Evolutionary conservation across 2,113 vertebrate genomes (phyloP), one percentile per base, ranked within the genome.

Genomic region (Syngnathus floridae): DNA sequence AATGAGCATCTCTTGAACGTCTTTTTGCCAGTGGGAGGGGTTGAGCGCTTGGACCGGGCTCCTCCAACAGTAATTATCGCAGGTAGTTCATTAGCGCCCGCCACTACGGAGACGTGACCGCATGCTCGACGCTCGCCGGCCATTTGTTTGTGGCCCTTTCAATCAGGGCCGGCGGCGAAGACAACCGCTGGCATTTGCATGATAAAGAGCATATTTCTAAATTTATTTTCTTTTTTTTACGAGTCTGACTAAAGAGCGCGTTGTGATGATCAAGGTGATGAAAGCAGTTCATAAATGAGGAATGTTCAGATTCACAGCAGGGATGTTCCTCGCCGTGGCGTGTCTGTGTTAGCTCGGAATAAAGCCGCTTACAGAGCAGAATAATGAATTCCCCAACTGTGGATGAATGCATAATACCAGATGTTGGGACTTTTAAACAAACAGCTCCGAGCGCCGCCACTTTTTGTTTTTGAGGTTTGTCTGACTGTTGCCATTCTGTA

Each of bases 21-120:
- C 72, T 19, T 49, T 65, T 75, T 85, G 79, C 86, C 82, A 57
- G 74, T 71, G 70, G 86, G 70, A 69, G 52, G 55, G 64, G 65
- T 75, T 72, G 70, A 86, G 80, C 83, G 80, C 65, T 21, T 13
- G 59, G 72, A 82, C 14, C 12, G 59, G 74, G 81, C 14, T 72
- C 80, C 72, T 80, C 77, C 62, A 87, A 82, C 76, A 79, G 76
- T 82, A 86, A 87, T 89, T 87, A 87, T 86, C 82, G 83, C 83
- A 86, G 83, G 87, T 85, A 86, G 84, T 70, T 87, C 88, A 88
- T 87, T 84, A 87, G 66, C 55, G 12, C 59, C 72, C 73, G 81
- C 64, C 66, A 78, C 65, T 59, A 80, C 74, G 79, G 67, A 83
- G 83, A 87, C 74, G 72, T 41, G 43, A 68, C 70, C 67, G 57